Evolutionary conservation across 2,797 vertebrate genomes (phyloP), one percentile per base, ranked within the genome.

Genomic region (Pangasius krempfi): DNA sequence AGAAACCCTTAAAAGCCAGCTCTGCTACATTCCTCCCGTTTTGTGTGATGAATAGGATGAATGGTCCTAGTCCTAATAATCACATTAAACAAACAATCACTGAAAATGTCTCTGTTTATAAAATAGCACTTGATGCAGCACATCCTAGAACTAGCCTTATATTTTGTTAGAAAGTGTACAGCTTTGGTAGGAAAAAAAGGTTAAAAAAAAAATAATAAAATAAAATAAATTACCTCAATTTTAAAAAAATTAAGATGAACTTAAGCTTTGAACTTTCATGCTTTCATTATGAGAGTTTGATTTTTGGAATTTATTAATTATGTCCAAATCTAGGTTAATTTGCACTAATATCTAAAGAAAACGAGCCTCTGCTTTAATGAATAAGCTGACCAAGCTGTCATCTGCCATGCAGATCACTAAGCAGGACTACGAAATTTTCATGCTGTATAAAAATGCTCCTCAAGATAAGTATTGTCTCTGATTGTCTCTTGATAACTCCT

Each of bases 61-160:
- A 37, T 37, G 7, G 37, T 72, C 68, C 8, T 40, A 20, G 40
- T 75, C 22, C 9, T 25, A 5, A 44, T 44, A 2, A 44, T 76
- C 44, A 25, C 68, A 37, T 20, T 40, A 72, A 40, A 40, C 68
- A 20, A 3, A 10, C 37, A 40, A 73, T 73, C 70, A 73, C 20
- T 44, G 37, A 22, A 25, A 73, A 27, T 25, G 4, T 22, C 22
- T 75, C 16, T 27, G 5, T 50, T 76, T 76, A 50, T 76, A 16
- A 76, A 75, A 75, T 75, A 75, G 44, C 73, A 76, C 44, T 76
- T 76, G 44, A 76, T 76, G 44, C 44, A 76, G 73, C 5, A 50
- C 73, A 50, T n/a, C 6, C 1, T 7, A 70, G 68, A 6, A 33
- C 6, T 33, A 37, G 16, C 16, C 13, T 70, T 70, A 37, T 70